Conservation (phyloP, 2,797 vertebrate species). For the Aeoliscus strigatus region DNA sequence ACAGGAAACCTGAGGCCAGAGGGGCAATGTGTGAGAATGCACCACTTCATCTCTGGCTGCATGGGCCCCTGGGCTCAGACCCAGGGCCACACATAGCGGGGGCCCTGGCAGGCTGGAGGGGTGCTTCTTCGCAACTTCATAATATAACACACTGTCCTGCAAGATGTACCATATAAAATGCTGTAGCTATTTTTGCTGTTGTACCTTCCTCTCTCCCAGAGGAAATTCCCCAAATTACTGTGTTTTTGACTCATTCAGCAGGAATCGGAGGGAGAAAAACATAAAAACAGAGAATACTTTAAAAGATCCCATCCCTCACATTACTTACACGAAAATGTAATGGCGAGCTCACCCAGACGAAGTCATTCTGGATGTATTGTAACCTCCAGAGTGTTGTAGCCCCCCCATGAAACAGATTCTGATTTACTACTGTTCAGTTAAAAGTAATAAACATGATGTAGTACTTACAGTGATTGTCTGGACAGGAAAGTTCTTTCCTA, state of each 20-base stretch:
- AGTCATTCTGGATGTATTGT: slow-evolving; percentile 43
- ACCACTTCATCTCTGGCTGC: slow-evolving; percentile 45
- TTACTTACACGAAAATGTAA: slow-evolving; percentile 41
- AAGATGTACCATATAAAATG: slow-evolving; percentile 14
- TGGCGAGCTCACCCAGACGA: slow-evolving; percentile 49
- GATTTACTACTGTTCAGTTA: slow-evolving; percentile 76
- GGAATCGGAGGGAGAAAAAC: slow-evolving; percentile 22
- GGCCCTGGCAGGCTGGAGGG: slow-evolving; percentile 27
- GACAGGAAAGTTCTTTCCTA: slow-evolving; percentile 69
- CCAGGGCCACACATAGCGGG: slow-evolving; percentile 52
- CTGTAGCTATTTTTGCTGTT: slow-evolving; percentile 69
- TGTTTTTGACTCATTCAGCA: slow-evolving; percentile 42
- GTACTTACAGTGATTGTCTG: slow-evolving; percentile 62
- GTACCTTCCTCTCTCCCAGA: slow-evolving; percentile 71
- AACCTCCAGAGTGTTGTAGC: slow-evolving; percentile 47
- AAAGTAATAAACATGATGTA: slow-evolving; percentile 81
- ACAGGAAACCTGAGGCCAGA: slow-evolving; percentile 45
- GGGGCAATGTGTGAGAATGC: slow-evolving; percentile 53
- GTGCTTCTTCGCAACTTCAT: slow-evolving; percentile 67
- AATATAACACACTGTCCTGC: slow-evolving; percentile 57
- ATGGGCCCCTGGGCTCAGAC: slow-evolving; percentile 24
- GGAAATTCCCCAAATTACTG: slow-evolving; percentile 75
- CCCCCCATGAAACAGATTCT: slow-evolving; percentile 42
- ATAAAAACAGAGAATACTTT: slow-evolving; percentile 3
- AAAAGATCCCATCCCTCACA: slow-evolving; percentile 34